Conservation (phyloP, 1,140 invertebrate species). For the Arion vulgaris region DNA sequence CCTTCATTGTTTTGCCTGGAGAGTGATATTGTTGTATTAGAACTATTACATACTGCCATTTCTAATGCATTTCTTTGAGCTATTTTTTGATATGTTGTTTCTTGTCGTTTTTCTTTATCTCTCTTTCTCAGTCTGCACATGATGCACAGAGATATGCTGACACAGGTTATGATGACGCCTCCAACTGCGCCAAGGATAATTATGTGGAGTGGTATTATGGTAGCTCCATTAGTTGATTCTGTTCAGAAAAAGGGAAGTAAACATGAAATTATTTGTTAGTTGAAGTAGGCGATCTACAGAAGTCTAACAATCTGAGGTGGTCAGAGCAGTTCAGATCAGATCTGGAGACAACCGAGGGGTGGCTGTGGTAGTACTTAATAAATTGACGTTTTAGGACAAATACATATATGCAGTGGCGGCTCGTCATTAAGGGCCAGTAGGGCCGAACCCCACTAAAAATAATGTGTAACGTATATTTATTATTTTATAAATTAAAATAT, state of each 20-base stretch:
- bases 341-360: too few relatives aligned
- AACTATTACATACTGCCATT: conserved; percentile 50
- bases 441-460: too few relatives aligned
- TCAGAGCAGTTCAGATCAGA: too few relatives aligned
- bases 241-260: background rate
- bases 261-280: too few relatives aligned
- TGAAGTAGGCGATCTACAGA: too few relatives aligned
- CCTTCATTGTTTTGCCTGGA: conserved; percentile 43
- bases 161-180: conserved; percentile 51
- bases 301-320: too few relatives aligned
- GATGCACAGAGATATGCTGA: conserved; percentile 50
- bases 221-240: conserved; percentile 13
- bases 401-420: too few relatives aligned
- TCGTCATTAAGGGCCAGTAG: too few relatives aligned
- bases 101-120: conserved; percentile 42
- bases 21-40: conserved; percentile 42
- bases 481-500: too few relatives aligned
- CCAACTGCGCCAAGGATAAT: conserved; percentile 53
- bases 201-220: conserved; percentile 44
- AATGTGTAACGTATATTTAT: too few relatives aligned
- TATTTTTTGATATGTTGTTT: conserved; percentile 30
- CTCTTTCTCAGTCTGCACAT: conserved; percentile 47
- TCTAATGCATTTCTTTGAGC: conserved; percentile 46
- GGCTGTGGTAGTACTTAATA: too few relatives aligned
- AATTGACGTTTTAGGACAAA: too few relatives aligned